Percentiles rank a stretch among this genome's conserved stretches.
phyloP scores from a whole-genome alignment of 2,113 vertebrate genomes.

The Thunnus maccoyii region DNA sequence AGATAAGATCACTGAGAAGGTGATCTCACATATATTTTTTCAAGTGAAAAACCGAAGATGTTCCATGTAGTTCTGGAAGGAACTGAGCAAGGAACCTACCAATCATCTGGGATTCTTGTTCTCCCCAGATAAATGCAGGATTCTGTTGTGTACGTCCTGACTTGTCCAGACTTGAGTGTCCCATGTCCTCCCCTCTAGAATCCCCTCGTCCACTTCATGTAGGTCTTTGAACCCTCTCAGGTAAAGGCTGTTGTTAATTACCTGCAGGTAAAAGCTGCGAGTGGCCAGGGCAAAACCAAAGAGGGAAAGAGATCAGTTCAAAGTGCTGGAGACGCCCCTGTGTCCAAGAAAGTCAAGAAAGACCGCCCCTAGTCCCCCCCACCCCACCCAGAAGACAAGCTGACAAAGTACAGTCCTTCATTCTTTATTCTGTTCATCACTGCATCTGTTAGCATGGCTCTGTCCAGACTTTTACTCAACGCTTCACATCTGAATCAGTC shows the following conservation, averaged over 20 bases:
- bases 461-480: not conserved
- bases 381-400: conserved; percentile 64
- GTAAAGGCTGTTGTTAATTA: conserved; percentile 76
- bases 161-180: conserved; percentile 16
- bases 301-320: conserved; percentile 78
- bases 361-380: conserved; percentile 58
- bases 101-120: not conserved
- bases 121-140: not conserved
- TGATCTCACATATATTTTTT: too few relatives aligned
- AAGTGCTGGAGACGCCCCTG: conserved; percentile 60
- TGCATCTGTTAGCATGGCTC: conserved; percentile 49
- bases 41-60: too few relatives aligned
- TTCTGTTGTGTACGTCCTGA: not conserved
- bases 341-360: conserved; percentile 84
- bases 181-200: conserved; percentile 9
- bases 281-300: conserved; percentile 75
- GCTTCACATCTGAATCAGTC: conserved; percentile 6
- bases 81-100: too few relatives aligned
- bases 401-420: conserved; percentile 80
- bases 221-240: conserved; percentile 20
- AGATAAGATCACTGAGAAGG: too few relatives aligned
- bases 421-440: conserved; percentile 56
- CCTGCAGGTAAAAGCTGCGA: conserved; percentile 80
- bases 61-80: too few relatives aligned
- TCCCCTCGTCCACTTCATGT: not conserved